Percentiles rank a stretch among this genome's conserved stretches.
Conservation (phyloP, 2,888 invertebrate species). For the Clivina fossor region DNA sequence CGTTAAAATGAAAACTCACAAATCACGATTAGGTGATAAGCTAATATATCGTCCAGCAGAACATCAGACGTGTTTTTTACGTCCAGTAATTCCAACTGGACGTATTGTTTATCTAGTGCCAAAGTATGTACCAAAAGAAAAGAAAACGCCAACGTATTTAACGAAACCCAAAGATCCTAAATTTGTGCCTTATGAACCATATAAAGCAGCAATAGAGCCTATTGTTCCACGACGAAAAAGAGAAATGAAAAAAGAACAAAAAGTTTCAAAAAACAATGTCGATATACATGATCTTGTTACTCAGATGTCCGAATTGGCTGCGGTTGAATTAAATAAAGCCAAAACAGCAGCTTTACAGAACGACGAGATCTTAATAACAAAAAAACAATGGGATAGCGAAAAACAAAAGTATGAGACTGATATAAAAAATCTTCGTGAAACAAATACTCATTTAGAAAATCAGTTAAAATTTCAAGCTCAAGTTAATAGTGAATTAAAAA, state of each 20-base stretch:
- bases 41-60: constrained; percentile 51
- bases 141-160: constrained; percentile 58
- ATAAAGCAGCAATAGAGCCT: constrained; percentile 80
- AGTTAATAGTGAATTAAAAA: constrained; percentile 88
- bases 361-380: constrained; percentile 50
- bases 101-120: constrained; percentile 64
- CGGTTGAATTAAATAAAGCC: constrained; percentile 61
- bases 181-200: constrained; percentile 87
- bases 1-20: constrained; percentile 42
- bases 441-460: constrained; percentile 72
- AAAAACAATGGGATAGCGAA: constrained; percentile 53
- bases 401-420: constrained; percentile 61
- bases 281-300: constrained; percentile 63
- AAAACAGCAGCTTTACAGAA: constrained; percentile 51
- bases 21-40: constrained; percentile 41
- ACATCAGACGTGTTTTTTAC: constrained; percentile 48
- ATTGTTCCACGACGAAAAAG: constrained; percentile 62
- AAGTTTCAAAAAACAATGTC: constrained; percentile 52
- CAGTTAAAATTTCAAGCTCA: constrained; percentile 86
- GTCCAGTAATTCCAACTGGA: constrained; percentile 57
- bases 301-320: constrained; percentile 71
- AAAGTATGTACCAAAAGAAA: constrained; percentile 61
- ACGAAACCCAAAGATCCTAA: constrained; percentile 70
- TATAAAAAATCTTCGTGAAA: constrained; percentile 64
- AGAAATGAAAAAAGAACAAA: constrained; percentile 42